Base-by-base conservation (phyloP, 2,888 invertebrate species). In the Scaeva pyrastri region DNA sequence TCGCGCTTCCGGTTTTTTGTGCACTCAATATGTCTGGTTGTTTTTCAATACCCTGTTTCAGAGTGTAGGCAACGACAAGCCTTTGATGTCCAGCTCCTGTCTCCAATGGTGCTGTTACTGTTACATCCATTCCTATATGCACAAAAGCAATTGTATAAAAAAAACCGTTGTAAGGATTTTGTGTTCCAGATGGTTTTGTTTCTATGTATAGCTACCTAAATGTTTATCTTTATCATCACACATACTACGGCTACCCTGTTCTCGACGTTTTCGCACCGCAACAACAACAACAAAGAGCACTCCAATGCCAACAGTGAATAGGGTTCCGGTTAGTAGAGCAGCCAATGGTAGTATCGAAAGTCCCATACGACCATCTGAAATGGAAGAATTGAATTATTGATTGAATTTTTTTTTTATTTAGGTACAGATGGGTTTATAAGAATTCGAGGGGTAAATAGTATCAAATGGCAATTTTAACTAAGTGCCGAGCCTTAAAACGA, bases 21-120 rank as follows among this genome's bases (percentile, higher is more conserved):
- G 97, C 96, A 91, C 96, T 97, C 88, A 97, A 94, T 90, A 97
- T 97, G 91, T 97, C 96, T 21, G 96, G 96, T 89, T 96, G 96
- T 43, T 95, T 94, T 89, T 95, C 95, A 43, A 94, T 94, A n/a
- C 94, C 94, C 14, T 96, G 95, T 91, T 97, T 97, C 88, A 97
- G 94, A 12, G 97, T 97, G 89, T 97, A 97, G 12, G 97, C 97
- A 21, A 97, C 97, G 50, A 97, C 97, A 90, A 97, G 97, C 88
- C 97, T 94, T 89, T 97, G 95, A 89, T 97, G 97, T 1, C 96
- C 97, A 41, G 97, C 96, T 88, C 96, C 97, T 50, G 97, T 95
- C 91, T 96, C 95, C 89, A 95, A 92, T 93, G 95, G 95, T 16
- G 95, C 93, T 23, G 93, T 93, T n/a, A 93, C 92, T 39, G 93